Conservation (phyloP, 2,797 vertebrate species). For the Bryconaethiops microstoma region DNA sequence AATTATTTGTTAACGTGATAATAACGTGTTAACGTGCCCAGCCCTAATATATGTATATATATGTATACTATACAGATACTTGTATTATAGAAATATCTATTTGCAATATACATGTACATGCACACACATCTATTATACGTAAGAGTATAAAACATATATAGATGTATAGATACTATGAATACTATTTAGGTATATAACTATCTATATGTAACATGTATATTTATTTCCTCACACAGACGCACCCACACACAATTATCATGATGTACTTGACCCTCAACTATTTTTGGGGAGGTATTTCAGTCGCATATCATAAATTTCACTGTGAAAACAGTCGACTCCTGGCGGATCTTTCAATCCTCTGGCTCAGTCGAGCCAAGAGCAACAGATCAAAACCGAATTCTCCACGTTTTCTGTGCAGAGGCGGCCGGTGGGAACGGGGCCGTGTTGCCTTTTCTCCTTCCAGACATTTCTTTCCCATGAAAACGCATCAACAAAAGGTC, state of each 20-base stretch:
- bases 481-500: slow-evolving; percentile 55
- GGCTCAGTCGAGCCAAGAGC: slow-evolving; percentile 47
- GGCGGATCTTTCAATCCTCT: slow-evolving; percentile 31
- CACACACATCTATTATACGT: too few species aligned
- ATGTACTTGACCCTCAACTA: slow-evolving; percentile 14
- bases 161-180: too few species aligned
- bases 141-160: too few species aligned
- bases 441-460: slow-evolving; percentile 37
- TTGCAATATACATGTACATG: too few species aligned
- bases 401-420: slow-evolving; percentile 37
- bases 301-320: slow-evolving; percentile 6
- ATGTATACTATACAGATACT: too few species aligned
- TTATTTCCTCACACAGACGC: not conserved
- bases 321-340: slow-evolving; percentile 29
- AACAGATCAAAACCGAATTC: slow-evolving; percentile 38
- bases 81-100: too few species aligned
- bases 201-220: too few species aligned
- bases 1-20: too few species aligned
- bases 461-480: slow-evolving; percentile 51
- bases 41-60: too few species aligned
- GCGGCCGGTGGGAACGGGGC: slow-evolving; percentile 24
- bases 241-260: slow-evolving; percentile 6
- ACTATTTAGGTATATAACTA: too few species aligned
- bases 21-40: too few species aligned
- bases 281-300: slow-evolving; percentile 41